Percentiles rank a stretch among this genome's conserved stretches.
Evolutionary conservation across 2,113 vertebrate genomes (phyloP).

Genomic region (Nibea albiflora): DNA sequence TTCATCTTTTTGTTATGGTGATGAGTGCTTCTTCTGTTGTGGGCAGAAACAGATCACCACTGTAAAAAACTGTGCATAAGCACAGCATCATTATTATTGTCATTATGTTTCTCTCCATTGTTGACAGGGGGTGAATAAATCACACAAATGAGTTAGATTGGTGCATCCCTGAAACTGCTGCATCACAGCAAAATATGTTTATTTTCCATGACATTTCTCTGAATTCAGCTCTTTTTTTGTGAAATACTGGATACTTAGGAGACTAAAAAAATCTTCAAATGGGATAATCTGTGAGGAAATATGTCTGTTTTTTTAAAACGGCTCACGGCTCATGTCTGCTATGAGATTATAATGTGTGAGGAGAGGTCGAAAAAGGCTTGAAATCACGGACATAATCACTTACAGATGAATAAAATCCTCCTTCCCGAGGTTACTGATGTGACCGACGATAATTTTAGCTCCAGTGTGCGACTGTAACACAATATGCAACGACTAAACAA

Average conservation of each 20-base stretch:
- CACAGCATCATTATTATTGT: not conserved
- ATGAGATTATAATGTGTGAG: not conserved
- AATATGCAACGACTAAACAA: not conserved
- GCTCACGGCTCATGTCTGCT: not conserved
- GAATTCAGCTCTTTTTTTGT: no score
- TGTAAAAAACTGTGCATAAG: not conserved
- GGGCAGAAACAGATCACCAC: not conserved
- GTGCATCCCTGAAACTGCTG: not conserved
- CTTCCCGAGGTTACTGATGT: not conserved
- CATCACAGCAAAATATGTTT: not conserved
- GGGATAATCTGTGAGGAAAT: not conserved
- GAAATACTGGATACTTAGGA: no score
- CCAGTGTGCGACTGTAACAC: not conserved
- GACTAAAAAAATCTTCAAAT: not conserved
- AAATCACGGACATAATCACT: not conserved
- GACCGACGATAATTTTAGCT: not conserved
- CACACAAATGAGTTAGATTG: not conserved
- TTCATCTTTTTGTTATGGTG: conserved; percentile 20
- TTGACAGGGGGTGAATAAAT: not conserved
- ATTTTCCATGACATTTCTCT: not conserved
- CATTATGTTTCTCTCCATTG: not conserved
- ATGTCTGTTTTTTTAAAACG: not conserved
- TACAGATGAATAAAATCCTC: conserved; percentile 1
- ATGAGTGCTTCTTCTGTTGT: not conserved
- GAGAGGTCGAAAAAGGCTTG: not conserved